Evolutionary conservation across 2,888 invertebrate species (phyloP).

Genomic region (Peribatodes rhomboidaria): DNA sequence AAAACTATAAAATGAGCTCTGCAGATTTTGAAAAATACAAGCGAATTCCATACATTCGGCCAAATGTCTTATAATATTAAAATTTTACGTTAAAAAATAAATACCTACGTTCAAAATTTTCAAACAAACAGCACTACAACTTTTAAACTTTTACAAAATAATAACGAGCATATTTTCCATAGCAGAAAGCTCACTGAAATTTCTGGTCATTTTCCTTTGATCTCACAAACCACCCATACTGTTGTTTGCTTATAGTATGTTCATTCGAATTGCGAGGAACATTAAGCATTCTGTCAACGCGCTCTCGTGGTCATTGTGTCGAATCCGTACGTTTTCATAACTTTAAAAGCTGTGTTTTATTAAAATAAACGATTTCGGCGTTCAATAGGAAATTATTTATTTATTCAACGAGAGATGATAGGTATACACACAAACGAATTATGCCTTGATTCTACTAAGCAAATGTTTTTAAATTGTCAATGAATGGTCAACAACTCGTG

Average conservation of each 20-base stretch:
- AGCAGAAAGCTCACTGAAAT: not conserved
- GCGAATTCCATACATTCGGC: too few species aligned
- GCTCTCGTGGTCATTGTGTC: constrained; percentile 30
- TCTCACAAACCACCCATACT: constrained; percentile 6
- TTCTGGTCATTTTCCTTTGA: not conserved
- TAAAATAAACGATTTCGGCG: constrained; percentile 9
- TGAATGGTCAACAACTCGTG: too few species aligned
- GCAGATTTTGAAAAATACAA: too few species aligned
- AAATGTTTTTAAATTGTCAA: too few species aligned
- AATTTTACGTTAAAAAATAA: not conserved
- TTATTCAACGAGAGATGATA: constrained; percentile 14
- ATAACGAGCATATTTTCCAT: not conserved
- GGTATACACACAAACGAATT: constrained; percentile 2
- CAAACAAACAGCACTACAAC: not conserved
- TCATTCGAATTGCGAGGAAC: not conserved
- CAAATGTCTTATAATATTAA: too few species aligned
- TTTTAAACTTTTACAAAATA: not conserved
- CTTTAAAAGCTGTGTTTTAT: constrained; percentile 33
- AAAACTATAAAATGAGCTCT: too few species aligned
- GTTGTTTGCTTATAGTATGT: not conserved
- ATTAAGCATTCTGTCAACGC: constrained; percentile 32
- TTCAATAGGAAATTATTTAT: constrained; percentile 20
- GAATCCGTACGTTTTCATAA: constrained; percentile 35
- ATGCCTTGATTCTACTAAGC: too few species aligned
- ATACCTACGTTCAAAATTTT: not conserved